Base-by-base conservation (phyloP, 1,140 invertebrate genomes). In the Polypedilum vanderplanki region DNA sequence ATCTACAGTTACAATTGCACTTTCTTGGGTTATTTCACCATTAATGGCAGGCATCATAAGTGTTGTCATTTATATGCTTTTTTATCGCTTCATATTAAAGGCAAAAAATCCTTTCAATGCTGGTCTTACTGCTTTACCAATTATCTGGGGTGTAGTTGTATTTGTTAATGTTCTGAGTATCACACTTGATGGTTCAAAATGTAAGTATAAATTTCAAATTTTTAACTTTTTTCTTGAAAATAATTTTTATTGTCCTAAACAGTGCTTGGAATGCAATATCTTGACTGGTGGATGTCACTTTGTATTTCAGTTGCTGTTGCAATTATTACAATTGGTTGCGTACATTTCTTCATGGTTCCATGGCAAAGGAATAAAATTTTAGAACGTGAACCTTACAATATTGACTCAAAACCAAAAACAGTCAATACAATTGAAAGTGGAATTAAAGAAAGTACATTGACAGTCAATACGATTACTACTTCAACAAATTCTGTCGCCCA, bases 11-110 rank as follows among this genome's bases (percentile, higher is more conserved):
- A 88, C 81, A 7, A 82, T 82, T 73, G 94, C 97, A 78, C 90
- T 89, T 15, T 99, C 97, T 0, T 99, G 98, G 98, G 98, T 99
- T 80, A 89, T 98, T 17, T 98, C 96, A 41, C 98, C 98, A 10
- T 83, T 97, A 17, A 83, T 99, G 75, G 97, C 96, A 77, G 97
- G 98, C 4, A 77, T 92, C 0, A 90, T 97, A 40, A 98, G 97
- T 18, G 88, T 90, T 20, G 46, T 88, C 41, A 87, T 99, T 10
- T 98, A 91, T 81, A 86, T 91, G 81, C 80, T 93, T 64, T 91
- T 99, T 74, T 88, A 91, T 76, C 87, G 88, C 77, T 90, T 91
- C 78, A 95, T 99, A 76, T 84, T 99, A 15, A 87, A 86, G 40
- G 89, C 92, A 74, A 84, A 86, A 24, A 88, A 94, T 76, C 94